These are phyloP conservation scores for Megalopta genalis DNA, from an alignment of 1,140 invertebrate genomes.

Conservation along the genomic window DNA sequence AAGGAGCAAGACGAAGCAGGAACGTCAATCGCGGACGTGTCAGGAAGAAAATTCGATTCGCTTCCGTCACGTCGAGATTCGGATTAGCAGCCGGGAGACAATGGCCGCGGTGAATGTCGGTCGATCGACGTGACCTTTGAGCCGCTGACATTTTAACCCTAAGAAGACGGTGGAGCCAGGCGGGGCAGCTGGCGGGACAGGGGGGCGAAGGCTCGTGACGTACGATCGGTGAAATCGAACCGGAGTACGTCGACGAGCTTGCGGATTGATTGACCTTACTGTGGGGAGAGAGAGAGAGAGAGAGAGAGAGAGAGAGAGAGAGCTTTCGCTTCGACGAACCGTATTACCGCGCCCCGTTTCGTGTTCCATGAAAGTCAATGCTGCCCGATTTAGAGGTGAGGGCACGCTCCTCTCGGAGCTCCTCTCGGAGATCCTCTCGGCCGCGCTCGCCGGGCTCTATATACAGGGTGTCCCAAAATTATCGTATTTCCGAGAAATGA, in stretches of 20 bases:
- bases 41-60: background rate
- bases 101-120: constrained; percentile 46
- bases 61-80: constrained; percentile 14
- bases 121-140: constrained; percentile 55
- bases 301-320: background rate
- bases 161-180: constrained; percentile 19
- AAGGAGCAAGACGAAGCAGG: too few relatives aligned
- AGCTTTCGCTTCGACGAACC: background rate
- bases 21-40: too few relatives aligned
- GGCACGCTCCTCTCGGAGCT: background rate
- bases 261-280: constrained; percentile 26
- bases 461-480: too few relatives aligned
- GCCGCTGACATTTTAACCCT: constrained; percentile 52
- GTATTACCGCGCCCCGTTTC: background rate
- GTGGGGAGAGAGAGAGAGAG: background rate
- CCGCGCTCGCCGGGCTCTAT: background rate
- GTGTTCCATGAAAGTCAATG: constrained; percentile 18
- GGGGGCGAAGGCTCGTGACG: constrained; percentile 25
- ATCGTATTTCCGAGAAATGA: too few relatives aligned
- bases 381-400: background rate
- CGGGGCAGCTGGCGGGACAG: background rate
- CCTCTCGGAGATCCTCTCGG: background rate
- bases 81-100: constrained; percentile 41
- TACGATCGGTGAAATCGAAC: constrained; percentile 45
- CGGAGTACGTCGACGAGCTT: constrained; percentile 20